A percentile compares a stretch with the other conserved stretches of the same genome.
Evolutionary conservation across 2,113 vertebrate genomes (phyloP).

Genomic region (Misgurnus anguillicaudatus): DNA sequence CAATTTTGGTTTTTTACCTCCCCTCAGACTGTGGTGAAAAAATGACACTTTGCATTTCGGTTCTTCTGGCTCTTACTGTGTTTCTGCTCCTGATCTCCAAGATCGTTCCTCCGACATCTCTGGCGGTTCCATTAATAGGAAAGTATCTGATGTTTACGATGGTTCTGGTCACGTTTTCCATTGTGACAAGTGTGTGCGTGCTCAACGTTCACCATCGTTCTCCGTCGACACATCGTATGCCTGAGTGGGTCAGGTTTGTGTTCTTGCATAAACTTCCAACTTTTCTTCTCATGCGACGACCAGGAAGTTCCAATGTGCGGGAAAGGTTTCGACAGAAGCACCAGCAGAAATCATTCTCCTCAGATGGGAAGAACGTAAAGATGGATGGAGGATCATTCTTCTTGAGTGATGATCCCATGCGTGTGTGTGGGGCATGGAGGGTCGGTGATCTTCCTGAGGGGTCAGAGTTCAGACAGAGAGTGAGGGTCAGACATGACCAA

Average conservation of each 20-base stretch:
- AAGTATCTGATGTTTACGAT: conserved; percentile 84
- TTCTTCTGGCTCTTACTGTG: conserved; percentile 80
- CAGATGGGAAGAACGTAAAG: conserved; percentile 23
- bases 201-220: conserved; percentile 81
- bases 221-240: conserved; percentile 80
- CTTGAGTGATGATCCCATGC: conserved; percentile 65
- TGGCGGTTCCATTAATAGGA: conserved; percentile 80
- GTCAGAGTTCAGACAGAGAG: conserved; percentile 63
- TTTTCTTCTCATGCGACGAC: conserved; percentile 77
- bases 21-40: conserved; percentile 81
- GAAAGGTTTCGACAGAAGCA: conserved; percentile 64
- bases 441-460: conserved; percentile 63
- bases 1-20: conserved; percentile 80
- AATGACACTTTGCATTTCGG: conserved; percentile 79
- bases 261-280: conserved; percentile 73
- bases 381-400: conserved; percentile 64
- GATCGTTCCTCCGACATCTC: conserved; percentile 80
- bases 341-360: conserved; percentile 28
- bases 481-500: conserved; percentile 61
- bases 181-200: conserved; percentile 74
- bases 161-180: conserved; percentile 81
- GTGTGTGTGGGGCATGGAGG: conserved; percentile 66
- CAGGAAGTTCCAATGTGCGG: conserved; percentile 65
- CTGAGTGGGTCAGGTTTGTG: conserved; percentile 75
- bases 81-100: conserved; percentile 83